Conservation (phyloP, 2,888 invertebrate species). For the Halictus ligatus region DNA sequence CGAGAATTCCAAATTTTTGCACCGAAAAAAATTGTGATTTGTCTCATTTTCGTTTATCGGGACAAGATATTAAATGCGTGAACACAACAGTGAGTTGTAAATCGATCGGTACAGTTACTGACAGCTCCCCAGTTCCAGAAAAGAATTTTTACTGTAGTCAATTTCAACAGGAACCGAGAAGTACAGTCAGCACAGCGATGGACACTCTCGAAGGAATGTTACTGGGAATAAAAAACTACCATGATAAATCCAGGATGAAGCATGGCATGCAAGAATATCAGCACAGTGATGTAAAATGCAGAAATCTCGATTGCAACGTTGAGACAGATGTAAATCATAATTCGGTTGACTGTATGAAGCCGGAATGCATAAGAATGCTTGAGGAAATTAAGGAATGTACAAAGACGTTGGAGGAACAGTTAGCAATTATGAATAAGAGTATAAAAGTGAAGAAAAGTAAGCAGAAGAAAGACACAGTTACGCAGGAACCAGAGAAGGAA, state of each 20-base stretch:
- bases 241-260: not conserved
- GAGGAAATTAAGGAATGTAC: conserved; percentile 69
- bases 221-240: not conserved
- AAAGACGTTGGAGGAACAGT: conserved; percentile 62
- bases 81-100: conserved; percentile 11
- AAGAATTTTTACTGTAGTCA: not conserved
- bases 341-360: conserved; percentile 1
- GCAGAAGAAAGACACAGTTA: conserved; percentile 27
- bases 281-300: not conserved
- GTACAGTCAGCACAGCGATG: conserved; percentile 2
- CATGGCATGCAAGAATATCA: not conserved
- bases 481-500: conserved; percentile 50
- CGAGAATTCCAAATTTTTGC: not conserved
- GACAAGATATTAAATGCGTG: not conserved
- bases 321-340: not conserved
- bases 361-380: conserved; percentile 52
- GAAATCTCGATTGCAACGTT: not conserved
- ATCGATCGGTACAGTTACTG: not conserved
- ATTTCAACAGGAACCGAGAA: not conserved
- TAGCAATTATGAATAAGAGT: conserved; percentile 59
- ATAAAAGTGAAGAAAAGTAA: conserved; percentile 41
- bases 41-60: not conserved
- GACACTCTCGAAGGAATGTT: conserved; percentile 13
- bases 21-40: not conserved
- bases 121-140: not conserved